Base-by-base conservation (phyloP, 2,888 invertebrate genomes). In the Limnephilus auricula region DNA sequence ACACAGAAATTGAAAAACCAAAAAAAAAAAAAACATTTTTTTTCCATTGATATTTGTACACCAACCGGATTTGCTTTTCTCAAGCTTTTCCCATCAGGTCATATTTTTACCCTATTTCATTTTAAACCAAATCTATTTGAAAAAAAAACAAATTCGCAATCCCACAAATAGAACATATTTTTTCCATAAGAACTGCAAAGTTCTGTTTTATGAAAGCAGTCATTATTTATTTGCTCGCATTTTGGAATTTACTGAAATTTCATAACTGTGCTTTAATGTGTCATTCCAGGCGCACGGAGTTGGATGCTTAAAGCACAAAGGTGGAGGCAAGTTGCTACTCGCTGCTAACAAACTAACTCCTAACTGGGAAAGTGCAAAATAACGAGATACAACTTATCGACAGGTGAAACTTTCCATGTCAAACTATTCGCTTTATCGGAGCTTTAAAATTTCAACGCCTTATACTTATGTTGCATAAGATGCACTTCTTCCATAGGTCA, bases 331-430 rank as follows among this genome's bases (percentile, higher is more conserved):
- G 85, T 85, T 82, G 10, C 37, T n/a, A 84, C 25, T 40, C 25
- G 13, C 78, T 65, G 50, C 25, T 65, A 65, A n/a, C 65, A 65
- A 40, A 30, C 79, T 15, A 89, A 79, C 45, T 89, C 79, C 31
- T 79, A 89, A 89, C 89, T 79, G 40, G 37, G 30, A 37, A 89
- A 40, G 89, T 89, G 79, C 79, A 89, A 89, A 89, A 89, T 89
- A 89, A 89, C 89, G 30, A 89, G 89, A 79, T 89, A 79, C 89
- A 79, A 89, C n/a, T 37, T 89, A 89, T 89, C 89, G 89, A 89
- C 89, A 30, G 40, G 79, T 30, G 10, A 79, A 89, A 89, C 89
- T 89, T 89, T 89, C n/a, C 78, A 34, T 32, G 87, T 32, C 50
- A 87, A 40, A 34, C 85, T 40, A 13, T 85, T 85, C 85, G 40